Conservation (phyloP, 2,797 vertebrate species). For the Onychomys torridus region DNA sequence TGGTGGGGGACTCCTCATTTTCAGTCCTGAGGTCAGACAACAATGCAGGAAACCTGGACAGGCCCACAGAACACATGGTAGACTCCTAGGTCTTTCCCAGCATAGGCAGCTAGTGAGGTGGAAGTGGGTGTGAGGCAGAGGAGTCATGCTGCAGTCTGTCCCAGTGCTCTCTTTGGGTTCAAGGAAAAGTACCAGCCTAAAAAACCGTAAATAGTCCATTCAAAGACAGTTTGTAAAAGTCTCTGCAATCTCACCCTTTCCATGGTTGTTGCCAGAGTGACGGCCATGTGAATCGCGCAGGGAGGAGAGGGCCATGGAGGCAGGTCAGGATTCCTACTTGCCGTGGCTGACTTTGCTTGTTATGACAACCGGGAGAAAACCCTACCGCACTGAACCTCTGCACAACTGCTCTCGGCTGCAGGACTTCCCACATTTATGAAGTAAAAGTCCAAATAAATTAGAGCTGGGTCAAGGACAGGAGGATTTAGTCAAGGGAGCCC, state of each 20-base stretch:
- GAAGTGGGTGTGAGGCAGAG: slow-evolving; percentile 36
- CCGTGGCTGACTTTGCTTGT: slow-evolving; percentile 50
- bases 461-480: slow-evolving; percentile 76
- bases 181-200: slow-evolving; percentile 73
- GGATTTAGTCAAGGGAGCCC: slow-evolving; percentile 62
- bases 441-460: slow-evolving; percentile 63
- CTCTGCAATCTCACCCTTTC: slow-evolving; percentile 57
- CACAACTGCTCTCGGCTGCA: background rate
- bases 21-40: background rate
- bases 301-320: slow-evolving; percentile 47
- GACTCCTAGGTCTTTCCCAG: background rate
- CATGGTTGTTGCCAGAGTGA: slow-evolving; percentile 13
- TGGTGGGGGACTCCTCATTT: background rate
- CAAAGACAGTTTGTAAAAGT: slow-evolving; percentile 20
- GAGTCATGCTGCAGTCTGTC: slow-evolving; percentile 59
- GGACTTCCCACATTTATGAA: slow-evolving; percentile 52
- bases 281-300: background rate
- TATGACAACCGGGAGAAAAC: slow-evolving; percentile 30
- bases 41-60: background rate
- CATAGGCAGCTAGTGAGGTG: slow-evolving; percentile 46
- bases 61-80: background rate
- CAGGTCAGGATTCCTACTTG: slow-evolving; percentile 40
- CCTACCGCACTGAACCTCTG: background rate
- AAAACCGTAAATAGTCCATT: slow-evolving; percentile 66
- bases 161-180: slow-evolving; percentile 67